Evolutionary conservation across 2,888 invertebrate species (phyloP).

Genomic region (Xanthia togata): DNA sequence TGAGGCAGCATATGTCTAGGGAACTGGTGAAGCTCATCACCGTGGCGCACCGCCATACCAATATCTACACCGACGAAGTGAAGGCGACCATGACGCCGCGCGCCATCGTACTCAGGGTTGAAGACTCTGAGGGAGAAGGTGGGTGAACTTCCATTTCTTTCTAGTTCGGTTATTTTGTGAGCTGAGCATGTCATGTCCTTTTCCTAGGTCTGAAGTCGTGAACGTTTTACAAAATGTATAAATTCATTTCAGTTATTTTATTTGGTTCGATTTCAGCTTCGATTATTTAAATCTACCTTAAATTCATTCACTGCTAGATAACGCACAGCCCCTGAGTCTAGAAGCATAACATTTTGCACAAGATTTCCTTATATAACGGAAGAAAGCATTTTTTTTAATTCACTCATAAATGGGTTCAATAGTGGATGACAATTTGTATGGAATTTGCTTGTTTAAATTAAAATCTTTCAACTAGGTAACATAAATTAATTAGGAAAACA

Average conservation of each 20-base stretch:
- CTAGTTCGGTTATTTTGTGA: neutral
- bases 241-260: neutral
- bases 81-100: constrained; percentile 84
- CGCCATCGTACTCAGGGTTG: constrained; percentile 68
- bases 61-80: constrained; percentile 96
- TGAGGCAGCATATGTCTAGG: constrained; percentile 72
- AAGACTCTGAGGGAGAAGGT: constrained; percentile 73
- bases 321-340: neutral
- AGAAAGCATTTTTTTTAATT: too few relatives aligned
- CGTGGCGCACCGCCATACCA: constrained; percentile 95
- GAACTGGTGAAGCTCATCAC: constrained; percentile 88
- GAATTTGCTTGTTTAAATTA: neutral
- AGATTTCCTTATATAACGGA: too few relatives aligned
- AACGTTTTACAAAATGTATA: neutral
- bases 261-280: neutral
- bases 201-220: neutral
- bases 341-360: neutral
- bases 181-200: too few relatives aligned
- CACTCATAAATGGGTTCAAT: neutral
- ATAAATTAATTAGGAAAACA: neutral
- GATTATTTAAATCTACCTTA: neutral
- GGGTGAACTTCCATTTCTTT: neutral
- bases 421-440: neutral
- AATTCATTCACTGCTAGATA: neutral
- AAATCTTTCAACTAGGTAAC: neutral